phyloP scores from a whole-genome alignment of 2,113 vertebrate species.

The Oxyura jamaicensis region DNA sequence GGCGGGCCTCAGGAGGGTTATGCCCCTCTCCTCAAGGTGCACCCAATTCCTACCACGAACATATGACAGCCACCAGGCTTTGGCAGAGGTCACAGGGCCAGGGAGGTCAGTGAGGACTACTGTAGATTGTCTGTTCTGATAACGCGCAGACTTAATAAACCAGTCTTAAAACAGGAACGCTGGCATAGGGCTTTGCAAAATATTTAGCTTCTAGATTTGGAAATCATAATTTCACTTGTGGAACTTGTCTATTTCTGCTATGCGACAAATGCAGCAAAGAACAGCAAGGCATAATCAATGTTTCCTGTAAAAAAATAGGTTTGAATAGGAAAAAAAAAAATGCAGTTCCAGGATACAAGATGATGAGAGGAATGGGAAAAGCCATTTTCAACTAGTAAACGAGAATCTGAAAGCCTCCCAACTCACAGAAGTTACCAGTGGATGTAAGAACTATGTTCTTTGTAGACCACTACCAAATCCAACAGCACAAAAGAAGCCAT shows the following conservation, averaged over 20 bases:
- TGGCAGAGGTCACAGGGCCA: not conserved
- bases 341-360: not conserved
- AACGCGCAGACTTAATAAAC: not conserved
- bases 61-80: not conserved
- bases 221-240: not conserved
- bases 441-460: not conserved
- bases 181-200: not conserved
- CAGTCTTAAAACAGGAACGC: not conserved
- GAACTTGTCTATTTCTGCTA: not conserved
- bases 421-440: not conserved
- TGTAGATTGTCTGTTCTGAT: not conserved
- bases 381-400: not conserved
- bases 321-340: not conserved
- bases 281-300: not conserved
- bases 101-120: accelerated
- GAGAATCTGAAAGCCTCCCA: not conserved
- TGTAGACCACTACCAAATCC: not conserved
- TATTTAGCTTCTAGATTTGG: not conserved
- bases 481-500: not conserved
- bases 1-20: not conserved
- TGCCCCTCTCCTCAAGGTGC: not conserved
- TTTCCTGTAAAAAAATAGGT: not conserved
- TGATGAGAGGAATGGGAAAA: not conserved
- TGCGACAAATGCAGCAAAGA: not conserved
- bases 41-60: accelerated